Conservation (phyloP, 1,140 invertebrate genomes). For the Armadillidium nasatum region DNA sequence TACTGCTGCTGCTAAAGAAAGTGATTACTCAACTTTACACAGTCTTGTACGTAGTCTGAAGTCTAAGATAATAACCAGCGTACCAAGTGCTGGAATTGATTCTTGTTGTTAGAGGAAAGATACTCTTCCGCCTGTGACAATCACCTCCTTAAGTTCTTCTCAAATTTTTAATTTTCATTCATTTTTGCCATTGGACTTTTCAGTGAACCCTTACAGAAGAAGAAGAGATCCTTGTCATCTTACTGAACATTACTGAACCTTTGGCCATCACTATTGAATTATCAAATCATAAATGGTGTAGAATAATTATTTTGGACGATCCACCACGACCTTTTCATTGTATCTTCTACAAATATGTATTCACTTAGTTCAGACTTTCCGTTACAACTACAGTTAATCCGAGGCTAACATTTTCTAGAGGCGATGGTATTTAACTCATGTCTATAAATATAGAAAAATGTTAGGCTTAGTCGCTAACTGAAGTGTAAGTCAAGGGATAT, state of each 20-base stretch:
- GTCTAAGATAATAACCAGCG: not conserved
- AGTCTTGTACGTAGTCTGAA: too few relatives aligned
- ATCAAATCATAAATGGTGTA: not conserved
- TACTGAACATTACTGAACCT: not conserved
- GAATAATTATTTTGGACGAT: not conserved
- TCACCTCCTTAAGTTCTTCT: not conserved
- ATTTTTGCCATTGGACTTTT: not conserved
- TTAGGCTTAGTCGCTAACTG: not conserved
- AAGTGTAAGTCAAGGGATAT: not conserved
- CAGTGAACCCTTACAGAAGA: not conserved
- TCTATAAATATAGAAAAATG: not conserved
- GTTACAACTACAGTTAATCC: not conserved
- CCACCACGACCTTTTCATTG: not conserved
- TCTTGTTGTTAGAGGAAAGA: not conserved
- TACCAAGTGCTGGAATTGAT: not conserved
- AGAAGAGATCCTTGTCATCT: not conserved
- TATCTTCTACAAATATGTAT: not conserved
- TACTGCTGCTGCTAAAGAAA: too few relatives aligned
- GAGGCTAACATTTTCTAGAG: not conserved
- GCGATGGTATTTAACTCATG: not conserved
- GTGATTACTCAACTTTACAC: too few relatives aligned
- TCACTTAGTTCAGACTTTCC: not conserved
- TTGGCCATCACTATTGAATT: not conserved
- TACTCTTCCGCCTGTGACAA: not conserved
- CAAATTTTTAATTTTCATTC: not conserved